A percentile compares a stretch with the other conserved stretches of the same genome.
phyloP scores from a whole-genome alignment of 1,140 invertebrate genomes.

The Drosophila orena region DNA sequence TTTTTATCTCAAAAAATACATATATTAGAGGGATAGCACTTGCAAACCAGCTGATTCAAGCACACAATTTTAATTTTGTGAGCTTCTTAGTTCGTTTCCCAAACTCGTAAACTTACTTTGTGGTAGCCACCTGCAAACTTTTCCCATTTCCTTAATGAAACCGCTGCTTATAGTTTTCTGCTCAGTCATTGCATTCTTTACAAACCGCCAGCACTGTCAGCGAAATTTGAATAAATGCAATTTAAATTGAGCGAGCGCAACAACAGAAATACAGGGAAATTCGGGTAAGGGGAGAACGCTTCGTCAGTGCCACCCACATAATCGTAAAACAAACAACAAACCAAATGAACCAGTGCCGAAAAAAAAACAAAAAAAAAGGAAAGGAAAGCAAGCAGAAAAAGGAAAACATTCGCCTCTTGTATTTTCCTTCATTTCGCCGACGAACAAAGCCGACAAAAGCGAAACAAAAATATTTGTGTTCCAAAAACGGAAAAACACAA shows the following conservation, averaged over 20 bases:
- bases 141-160: conserved; percentile 7
- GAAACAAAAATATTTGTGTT: conserved; percentile 47
- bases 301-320: conserved; percentile 34
- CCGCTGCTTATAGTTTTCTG: conserved; percentile 8
- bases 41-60: no score
- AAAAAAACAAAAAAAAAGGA: not conserved
- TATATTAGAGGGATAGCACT: no score
- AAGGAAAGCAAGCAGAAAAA: conserved; percentile 13
- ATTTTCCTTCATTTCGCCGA: conserved; percentile 33
- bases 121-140: conserved; percentile 11
- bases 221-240: conserved; percentile 70
- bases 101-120: not conserved
- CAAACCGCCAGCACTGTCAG: conserved; percentile 47
- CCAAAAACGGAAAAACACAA: conserved; percentile 18
- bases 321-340: conserved; percentile 33
- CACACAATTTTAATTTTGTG: no score
- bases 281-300: conserved; percentile 12
- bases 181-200: conserved; percentile 22
- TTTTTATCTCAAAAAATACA: no score
- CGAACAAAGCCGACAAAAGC: conserved; percentile 36
- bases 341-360: conserved; percentile 4
- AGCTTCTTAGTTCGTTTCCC: no score
- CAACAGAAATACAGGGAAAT: conserved; percentile 27
- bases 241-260: conserved; percentile 50
- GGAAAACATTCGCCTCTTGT: conserved; percentile 33